Conservation (phyloP, 2,797 vertebrate species). For the Eleutherodactylus coqui region DNA sequence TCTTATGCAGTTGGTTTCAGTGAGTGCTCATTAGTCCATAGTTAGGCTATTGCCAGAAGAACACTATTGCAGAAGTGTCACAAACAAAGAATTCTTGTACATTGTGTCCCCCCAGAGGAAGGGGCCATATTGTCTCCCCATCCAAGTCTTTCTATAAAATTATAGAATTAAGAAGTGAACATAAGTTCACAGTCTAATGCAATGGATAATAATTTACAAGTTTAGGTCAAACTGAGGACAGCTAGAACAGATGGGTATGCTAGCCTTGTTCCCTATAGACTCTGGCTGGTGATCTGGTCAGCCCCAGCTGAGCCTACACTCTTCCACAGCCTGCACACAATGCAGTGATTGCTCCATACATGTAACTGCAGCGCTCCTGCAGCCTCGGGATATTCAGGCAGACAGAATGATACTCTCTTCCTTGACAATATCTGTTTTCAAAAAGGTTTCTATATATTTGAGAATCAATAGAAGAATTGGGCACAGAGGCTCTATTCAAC, state of each 20-base stretch:
- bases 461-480: constrained; percentile 45
- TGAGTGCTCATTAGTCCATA: no score
- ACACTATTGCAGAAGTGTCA: no score
- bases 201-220: constrained; percentile 19
- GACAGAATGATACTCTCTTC: constrained; percentile 30
- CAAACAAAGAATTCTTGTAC: no score
- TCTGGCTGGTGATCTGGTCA: constrained; percentile 19
- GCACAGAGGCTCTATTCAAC: constrained; percentile 54
- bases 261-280: constrained; percentile 4
- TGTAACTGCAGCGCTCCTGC: neutral
- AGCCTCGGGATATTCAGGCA: constrained; percentile 44
- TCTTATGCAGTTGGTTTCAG: no score
- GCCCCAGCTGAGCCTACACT: neutral
- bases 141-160: neutral
- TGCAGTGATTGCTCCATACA: constrained; percentile 12
- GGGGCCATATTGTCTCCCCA: neutral
- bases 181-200: neutral
- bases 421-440: constrained; percentile 56
- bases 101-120: no score
- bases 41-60: no score
- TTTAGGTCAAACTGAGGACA: constrained; percentile 47
- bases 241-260: neutral
- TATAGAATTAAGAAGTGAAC: neutral
- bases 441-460: constrained; percentile 37
- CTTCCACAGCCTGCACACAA: constrained; percentile 19